Evolutionary conservation across 1,140 invertebrate genomes (phyloP).

Genomic region (Colletes gigas): DNA sequence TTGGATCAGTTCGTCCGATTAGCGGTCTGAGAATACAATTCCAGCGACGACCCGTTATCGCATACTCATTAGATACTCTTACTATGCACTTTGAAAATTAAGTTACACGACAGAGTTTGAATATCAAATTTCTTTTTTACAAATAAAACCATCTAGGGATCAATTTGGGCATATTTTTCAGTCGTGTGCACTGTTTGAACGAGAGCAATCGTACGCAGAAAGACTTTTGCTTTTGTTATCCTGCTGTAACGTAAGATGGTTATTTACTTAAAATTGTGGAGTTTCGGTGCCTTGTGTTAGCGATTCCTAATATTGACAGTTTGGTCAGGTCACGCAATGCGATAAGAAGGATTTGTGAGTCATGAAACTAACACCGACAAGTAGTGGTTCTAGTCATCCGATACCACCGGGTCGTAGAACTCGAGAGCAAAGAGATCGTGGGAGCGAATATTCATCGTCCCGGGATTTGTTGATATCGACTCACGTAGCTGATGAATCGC

Average conservation of each 20-base stretch:
- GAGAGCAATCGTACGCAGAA: too few species aligned
- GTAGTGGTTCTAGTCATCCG: slow-evolving; percentile 44
- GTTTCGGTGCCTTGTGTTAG: background rate
- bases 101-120: too few species aligned
- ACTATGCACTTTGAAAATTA: too few species aligned
- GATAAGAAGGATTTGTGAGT: slow-evolving; percentile 44
- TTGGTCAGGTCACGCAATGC: slow-evolving; percentile 26
- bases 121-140: too few species aligned
- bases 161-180: too few species aligned
- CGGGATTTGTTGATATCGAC: slow-evolving; percentile 20
- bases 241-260: too few species aligned
- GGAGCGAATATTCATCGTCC: slow-evolving; percentile 45
- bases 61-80: background rate
- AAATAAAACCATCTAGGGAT: too few species aligned
- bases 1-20: slow-evolving; percentile 67
- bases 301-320: background rate
- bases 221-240: too few species aligned
- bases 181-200: too few species aligned
- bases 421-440: slow-evolving; percentile 48
- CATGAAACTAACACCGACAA: slow-evolving; percentile 45
- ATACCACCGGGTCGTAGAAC: slow-evolving; percentile 44
- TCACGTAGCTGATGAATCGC: background rate
- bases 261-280: too few species aligned
- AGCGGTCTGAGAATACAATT: slow-evolving; percentile 56
- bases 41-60: slow-evolving; percentile 19